Evolutionary conservation across 1,140 invertebrate species (phyloP).

Genomic region (Paramacrobiotus metropolitanus): DNA sequence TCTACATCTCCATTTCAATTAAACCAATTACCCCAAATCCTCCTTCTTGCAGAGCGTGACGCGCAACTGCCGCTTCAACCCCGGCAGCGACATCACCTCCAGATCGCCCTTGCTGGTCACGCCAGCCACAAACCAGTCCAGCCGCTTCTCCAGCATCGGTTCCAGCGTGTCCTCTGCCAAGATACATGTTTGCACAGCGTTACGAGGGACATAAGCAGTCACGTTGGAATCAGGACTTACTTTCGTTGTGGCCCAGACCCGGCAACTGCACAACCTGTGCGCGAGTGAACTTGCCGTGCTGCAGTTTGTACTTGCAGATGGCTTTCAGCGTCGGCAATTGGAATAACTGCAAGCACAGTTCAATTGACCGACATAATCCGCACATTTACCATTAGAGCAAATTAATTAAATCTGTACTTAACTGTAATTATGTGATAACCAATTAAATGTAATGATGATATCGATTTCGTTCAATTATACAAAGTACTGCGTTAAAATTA

Average conservation of each 20-base stretch:
- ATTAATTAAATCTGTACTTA: not conserved
- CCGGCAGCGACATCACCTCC: constrained; percentile 58
- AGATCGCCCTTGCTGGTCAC: constrained; percentile 81
- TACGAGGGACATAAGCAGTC: too few species aligned
- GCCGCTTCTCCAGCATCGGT: too few species aligned
- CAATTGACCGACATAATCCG: not conserved
- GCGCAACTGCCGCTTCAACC: constrained; percentile 53
- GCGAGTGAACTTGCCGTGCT: constrained; percentile 47
- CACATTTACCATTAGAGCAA: not conserved
- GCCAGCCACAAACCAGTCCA: constrained; percentile 54
- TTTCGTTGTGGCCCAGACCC: not conserved
- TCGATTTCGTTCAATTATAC: too few species aligned
- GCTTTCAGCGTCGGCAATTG: constrained; percentile 74
- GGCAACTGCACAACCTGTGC: not conserved
- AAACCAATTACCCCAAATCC: constrained; percentile 57
- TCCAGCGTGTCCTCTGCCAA: constrained; percentile 38
- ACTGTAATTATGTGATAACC: not conserved
- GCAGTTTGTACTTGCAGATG: constrained; percentile 74
- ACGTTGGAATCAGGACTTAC: not conserved
- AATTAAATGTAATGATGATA: too few species aligned
- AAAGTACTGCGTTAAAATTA: too few species aligned
- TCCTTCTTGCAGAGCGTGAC: constrained; percentile 62
- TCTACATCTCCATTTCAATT: not conserved
- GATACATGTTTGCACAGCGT: not conserved
- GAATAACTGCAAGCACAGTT: constrained; percentile 38